Evolutionary conservation across 2,888 invertebrate species (phyloP).

Genomic region (Lapara coniferarum): DNA sequence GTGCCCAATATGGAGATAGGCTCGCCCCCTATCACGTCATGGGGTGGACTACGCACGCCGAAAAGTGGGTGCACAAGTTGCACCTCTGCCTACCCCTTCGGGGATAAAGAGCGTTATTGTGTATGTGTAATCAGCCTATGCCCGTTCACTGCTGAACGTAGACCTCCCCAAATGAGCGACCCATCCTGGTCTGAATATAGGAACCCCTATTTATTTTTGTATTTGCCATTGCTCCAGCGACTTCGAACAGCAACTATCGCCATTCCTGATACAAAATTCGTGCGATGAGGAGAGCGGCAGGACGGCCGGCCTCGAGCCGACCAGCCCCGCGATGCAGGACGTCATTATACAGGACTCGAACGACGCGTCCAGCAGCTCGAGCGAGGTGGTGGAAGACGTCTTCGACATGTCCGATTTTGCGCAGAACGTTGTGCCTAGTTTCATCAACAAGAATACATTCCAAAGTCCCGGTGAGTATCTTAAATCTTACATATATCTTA

Average conservation of each 20-base stretch:
- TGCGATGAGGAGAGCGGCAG: constrained; percentile 64
- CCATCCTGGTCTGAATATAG: too few relatives aligned
- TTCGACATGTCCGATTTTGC: constrained; percentile 75
- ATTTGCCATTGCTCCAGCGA: constrained; percentile 57
- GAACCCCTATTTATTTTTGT: not conserved
- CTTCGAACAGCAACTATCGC: constrained; percentile 84
- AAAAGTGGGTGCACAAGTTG: too few relatives aligned
- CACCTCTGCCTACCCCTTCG: too few relatives aligned
- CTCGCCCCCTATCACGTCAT: too few relatives aligned
- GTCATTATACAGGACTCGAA: constrained; percentile 65
- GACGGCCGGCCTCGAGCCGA: constrained; percentile 54
- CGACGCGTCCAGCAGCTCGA: constrained; percentile 59
- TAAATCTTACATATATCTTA: too few relatives aligned
- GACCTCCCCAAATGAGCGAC: too few relatives aligned
- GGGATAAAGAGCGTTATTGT: too few relatives aligned
- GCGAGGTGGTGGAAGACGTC: constrained; percentile 56
- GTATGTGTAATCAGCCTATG: too few relatives aligned
- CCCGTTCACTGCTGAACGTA: too few relatives aligned
- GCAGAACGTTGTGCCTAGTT: constrained; percentile 75
- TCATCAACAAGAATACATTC: constrained; percentile 76
- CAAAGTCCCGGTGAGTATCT: constrained; percentile 57
- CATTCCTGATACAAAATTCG: constrained; percentile 78
- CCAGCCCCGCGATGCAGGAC: constrained; percentile 62
- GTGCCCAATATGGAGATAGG: too few relatives aligned
- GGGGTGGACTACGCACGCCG: too few relatives aligned